Percentiles rank a stretch among this genome's conserved stretches.
These are phyloP conservation scores for Caradrina kadenii DNA, from an alignment of 2,888 invertebrate species.

Conservation along the genomic window DNA sequence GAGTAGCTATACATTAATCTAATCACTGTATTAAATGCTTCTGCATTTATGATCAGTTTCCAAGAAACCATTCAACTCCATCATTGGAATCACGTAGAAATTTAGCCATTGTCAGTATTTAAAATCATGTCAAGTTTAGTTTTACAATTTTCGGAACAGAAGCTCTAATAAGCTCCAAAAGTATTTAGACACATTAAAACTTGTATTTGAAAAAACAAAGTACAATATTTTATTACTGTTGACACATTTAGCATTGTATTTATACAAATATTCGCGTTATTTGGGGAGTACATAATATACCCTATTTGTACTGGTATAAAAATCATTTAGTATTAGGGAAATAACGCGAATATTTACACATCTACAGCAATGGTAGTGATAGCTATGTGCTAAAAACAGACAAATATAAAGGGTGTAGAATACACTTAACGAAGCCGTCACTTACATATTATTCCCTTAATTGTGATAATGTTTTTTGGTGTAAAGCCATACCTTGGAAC, in stretches of 20 bases:
- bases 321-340: background rate
- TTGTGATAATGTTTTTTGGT: too few species aligned
- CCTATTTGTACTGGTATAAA: background rate
- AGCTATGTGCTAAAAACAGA: too few species aligned
- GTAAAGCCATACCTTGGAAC: too few species aligned
- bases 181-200: background rate
- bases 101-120: conserved; percentile 42
- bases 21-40: conserved; percentile 69
- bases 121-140: background rate
- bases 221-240: background rate
- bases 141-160: background rate
- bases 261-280: background rate
- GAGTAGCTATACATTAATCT: conserved; percentile 64
- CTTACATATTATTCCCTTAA: too few species aligned
- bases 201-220: background rate
- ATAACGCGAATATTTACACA: background rate
- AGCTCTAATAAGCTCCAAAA: background rate
- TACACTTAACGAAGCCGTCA: too few species aligned
- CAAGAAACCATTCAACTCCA: conserved; percentile 41
- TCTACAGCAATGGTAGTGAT: too few species aligned
- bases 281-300: background rate
- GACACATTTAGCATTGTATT: background rate
- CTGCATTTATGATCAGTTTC: conserved; percentile 60
- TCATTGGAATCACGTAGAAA: conserved; percentile 34
- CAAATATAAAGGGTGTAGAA: too few species aligned